A percentile compares a stretch with the other conserved stretches of the same genome.
Evolutionary conservation across 2,113 vertebrate genomes (phyloP).

Genomic region (Monopterus albus): DNA sequence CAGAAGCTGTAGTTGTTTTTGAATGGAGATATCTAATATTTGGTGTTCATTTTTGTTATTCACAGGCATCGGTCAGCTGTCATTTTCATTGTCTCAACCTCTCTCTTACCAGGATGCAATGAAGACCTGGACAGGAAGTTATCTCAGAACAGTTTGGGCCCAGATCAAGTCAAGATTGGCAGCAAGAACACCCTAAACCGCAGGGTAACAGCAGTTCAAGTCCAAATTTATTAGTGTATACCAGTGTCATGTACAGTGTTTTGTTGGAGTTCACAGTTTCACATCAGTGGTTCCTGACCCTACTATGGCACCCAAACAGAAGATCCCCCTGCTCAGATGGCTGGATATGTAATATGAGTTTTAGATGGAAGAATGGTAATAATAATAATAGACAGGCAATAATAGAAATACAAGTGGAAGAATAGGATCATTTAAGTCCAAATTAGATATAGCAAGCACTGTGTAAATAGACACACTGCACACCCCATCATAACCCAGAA

Average conservation of each 20-base stretch:
- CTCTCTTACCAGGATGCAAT: constrained; percentile 81
- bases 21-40: neutral
- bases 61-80: neutral
- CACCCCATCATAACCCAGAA: neutral
- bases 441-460: no score
- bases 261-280: neutral
- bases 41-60: neutral
- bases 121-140: constrained; percentile 92
- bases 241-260: neutral
- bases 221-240: neutral
- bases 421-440: neutral
- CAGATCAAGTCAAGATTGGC: constrained; percentile 91
- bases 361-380: neutral
- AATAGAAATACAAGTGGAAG: neutral
- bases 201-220: constrained; percentile 83
- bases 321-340: neutral
- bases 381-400: neutral
- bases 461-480: constrained; percentile 8
- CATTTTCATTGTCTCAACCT: constrained; percentile 6
- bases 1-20: neutral
- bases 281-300: neutral
- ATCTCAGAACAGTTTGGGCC: constrained; percentile 89
- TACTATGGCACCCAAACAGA: neutral
- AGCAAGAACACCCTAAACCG: constrained; percentile 93
- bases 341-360: neutral